Evolutionary conservation across 2,113 vertebrate genomes (phyloP), one percentile per base, ranked within the genome.

Genomic region (Calidris pugnax): DNA sequence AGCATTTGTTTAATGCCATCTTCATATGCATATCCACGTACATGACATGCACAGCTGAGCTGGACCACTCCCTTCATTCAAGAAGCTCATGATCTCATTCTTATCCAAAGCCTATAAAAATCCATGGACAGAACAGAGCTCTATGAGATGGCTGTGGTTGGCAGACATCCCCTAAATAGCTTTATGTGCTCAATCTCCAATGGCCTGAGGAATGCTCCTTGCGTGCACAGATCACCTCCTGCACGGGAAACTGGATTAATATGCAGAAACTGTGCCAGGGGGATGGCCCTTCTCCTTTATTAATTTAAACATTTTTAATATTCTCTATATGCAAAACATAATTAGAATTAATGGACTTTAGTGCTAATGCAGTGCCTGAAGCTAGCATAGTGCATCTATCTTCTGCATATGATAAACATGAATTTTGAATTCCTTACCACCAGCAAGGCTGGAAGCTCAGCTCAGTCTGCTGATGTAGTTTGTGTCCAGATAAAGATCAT

Each of bases 261-360:
- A 96, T 94, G 84, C 90, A 88, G 28, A 89, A 97, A 71, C 32
- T 83, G n/a, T 94, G 92, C 87, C 68, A 93, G 90, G 56, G 87
- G 80, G 55, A 78, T 93, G 57, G 56, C 45, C 23, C 27, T 87
- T 92, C 79, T 96, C 62, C 79, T 96, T 97, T 89, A 96, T 94
- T 94, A 97, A 96, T 93, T 85, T 98, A 97, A 97, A 95, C 59
- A 96, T 95, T 90, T 90, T 96, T 96, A 96, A 95, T 95, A 88
- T 97, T 79, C 85, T 96, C 74, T 96, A 50, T 90, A 97, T 88
- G 94, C 85, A 97, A 97, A 95, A 76, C 93, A 63, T 96, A 97
- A 95, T 97, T 97, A 96, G 74, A 97, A 95, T 96, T 81, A 97
- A 89, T 94, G 78, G 69, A 90, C 87, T 85, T 96, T 74, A 91